Conservation (phyloP, 2,888 invertebrate species). For the Eristalinus sepulchralis region DNA sequence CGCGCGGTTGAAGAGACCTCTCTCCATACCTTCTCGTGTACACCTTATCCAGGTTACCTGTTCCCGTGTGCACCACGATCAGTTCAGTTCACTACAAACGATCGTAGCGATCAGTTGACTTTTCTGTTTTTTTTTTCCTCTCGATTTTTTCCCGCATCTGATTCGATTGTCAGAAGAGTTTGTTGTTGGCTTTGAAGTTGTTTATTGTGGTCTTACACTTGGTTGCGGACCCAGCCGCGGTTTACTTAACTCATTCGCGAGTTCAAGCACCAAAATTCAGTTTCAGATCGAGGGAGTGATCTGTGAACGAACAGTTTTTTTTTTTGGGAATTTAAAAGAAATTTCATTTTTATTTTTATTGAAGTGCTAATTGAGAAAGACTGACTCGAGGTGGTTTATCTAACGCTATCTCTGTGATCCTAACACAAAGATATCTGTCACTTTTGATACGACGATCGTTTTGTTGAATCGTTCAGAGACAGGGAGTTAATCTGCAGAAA, state of each 20-base stretch:
- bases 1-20: conserved; percentile 57
- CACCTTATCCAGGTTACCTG: conserved; percentile 71
- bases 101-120: conserved; percentile 65
- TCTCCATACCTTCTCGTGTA: conserved; percentile 59
- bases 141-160: neutral
- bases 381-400: conserved; percentile 46
- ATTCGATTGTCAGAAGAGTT: neutral
- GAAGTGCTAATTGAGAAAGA: conserved; percentile 61
- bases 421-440: conserved; percentile 44
- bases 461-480: conserved; percentile 17
- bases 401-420: conserved; percentile 51
- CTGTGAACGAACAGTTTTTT: conserved; percentile 27
- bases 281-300: conserved; percentile 52
- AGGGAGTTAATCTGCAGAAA: conserved; percentile 39
- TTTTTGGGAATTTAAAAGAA: neutral
- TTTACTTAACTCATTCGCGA: conserved; percentile 61
- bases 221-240: conserved; percentile 33
- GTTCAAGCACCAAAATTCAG: conserved; percentile 44
- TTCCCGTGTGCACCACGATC: conserved; percentile 68
- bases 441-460: conserved; percentile 18
- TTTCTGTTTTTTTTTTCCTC: conserved; percentile 15
- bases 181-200: neutral
- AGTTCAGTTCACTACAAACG: conserved; percentile 68
- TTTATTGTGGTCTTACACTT: conserved; percentile 56
- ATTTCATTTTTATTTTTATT: conserved; percentile 20